These are phyloP conservation scores for Chironomus striatipennis DNA, from an alignment of 1,140 invertebrate species.

Conservation along the genomic window DNA sequence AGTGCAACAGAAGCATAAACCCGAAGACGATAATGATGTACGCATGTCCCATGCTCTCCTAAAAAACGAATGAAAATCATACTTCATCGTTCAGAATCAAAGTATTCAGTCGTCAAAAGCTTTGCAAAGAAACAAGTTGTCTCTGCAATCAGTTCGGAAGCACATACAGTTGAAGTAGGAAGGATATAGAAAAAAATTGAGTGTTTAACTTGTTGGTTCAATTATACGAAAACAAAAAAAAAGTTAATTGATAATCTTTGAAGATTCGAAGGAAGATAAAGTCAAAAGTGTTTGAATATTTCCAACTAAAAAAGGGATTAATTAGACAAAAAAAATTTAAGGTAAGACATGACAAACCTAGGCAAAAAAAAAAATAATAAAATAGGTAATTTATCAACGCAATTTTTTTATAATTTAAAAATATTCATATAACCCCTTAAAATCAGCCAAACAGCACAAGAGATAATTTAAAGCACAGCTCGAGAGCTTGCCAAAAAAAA, in stretches of 20 bases:
- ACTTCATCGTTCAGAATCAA: not conserved
- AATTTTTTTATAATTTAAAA: too few relatives aligned
- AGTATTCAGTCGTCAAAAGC: not conserved
- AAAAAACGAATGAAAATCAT: not conserved
- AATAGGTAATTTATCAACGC: too few relatives aligned
- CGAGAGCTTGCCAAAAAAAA: not conserved
- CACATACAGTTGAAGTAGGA: too few relatives aligned
- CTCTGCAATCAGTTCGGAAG: not conserved
- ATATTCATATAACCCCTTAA: too few relatives aligned
- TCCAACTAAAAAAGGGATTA: too few relatives aligned
- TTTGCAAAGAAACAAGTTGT: not conserved
- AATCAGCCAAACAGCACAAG: too few relatives aligned
- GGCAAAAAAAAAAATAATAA: too few relatives aligned
- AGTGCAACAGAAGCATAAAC: not conserved
- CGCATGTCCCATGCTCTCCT: conserved; percentile 4
- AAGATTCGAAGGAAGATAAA: too few relatives aligned
- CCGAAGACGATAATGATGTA: not conserved
- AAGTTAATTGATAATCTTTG: not conserved
- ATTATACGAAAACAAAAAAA: not conserved
- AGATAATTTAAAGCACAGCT: too few relatives aligned
- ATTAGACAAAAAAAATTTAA: too few relatives aligned
- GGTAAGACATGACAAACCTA: too few relatives aligned
- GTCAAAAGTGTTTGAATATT: too few relatives aligned
- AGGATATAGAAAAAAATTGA: not conserved
- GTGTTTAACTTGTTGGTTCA: conserved; percentile 12